phyloP scores from a whole-genome alignment of 2,113 vertebrate species.

The Azemiops feae region DNA sequence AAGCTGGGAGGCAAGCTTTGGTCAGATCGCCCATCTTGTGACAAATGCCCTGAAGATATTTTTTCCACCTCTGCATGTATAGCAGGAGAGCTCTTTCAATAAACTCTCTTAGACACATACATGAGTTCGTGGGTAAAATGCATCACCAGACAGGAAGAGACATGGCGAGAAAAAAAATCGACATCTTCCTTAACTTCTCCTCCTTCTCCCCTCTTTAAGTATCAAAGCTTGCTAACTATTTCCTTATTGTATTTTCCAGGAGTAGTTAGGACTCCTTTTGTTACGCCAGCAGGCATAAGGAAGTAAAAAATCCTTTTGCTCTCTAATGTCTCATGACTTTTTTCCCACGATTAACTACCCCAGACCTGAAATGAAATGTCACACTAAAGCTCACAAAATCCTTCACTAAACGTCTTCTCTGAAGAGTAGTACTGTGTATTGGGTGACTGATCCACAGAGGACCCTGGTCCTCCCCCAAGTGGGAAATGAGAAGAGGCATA shows the following conservation, averaged over 20 bases:
- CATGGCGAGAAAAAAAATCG: rapidly evolving
- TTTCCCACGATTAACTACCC: neutral
- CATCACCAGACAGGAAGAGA: neutral
- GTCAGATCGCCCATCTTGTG: neutral
- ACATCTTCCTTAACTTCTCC: neutral
- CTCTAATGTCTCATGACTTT: neutral
- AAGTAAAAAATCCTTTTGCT: neutral
- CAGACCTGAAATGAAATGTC: neutral
- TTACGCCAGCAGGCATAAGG: neutral
- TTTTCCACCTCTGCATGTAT: neutral
- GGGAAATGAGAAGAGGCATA: no score
- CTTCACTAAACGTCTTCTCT: neutral
- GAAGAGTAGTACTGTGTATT: no score
- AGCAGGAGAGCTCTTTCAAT: neutral
- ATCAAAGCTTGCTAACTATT: neutral
- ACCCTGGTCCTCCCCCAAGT: no score
- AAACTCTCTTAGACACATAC: neutral
- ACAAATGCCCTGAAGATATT: neutral
- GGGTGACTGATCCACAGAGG: no score
- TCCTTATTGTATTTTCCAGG: neutral
- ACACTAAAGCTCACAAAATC: neutral
- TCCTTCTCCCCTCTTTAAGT: neutral
- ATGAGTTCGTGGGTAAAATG: neutral
- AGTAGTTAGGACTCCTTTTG: neutral
- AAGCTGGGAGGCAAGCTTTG: no score